phyloP scores from a whole-genome alignment of 2,113 vertebrate genomes.

The Coptodon rendalli region DNA sequence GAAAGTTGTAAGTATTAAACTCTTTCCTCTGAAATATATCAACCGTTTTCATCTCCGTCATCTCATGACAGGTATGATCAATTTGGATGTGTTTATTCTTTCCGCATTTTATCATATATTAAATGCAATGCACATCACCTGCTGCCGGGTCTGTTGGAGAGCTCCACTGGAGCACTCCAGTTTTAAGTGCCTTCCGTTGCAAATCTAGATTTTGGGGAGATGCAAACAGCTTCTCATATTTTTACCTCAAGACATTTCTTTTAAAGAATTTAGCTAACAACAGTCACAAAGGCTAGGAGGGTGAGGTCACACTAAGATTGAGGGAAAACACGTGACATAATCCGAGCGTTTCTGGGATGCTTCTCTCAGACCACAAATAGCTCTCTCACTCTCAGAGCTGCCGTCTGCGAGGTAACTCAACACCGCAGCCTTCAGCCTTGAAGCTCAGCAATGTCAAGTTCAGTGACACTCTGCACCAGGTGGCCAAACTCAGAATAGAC shows the following conservation, averaged over 20 bases:
- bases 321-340: not conserved
- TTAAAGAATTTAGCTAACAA: not conserved
- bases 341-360: not conserved
- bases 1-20: slow-evolving; percentile 40
- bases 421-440: not conserved
- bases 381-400: not conserved
- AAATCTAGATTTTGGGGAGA: not conserved
- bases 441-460: slow-evolving; percentile 3
- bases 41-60: not conserved
- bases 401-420: not conserved
- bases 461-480: slow-evolving; percentile 45
- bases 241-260: not conserved
- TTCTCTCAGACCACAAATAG: not conserved
- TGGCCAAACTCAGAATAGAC: slow-evolving; percentile 61
- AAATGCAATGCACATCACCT: not conserved
- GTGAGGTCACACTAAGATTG: not conserved
- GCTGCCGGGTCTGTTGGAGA: not conserved
- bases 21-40: slow-evolving; percentile 2
- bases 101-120: not conserved
- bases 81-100: not conserved
- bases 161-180: not conserved
- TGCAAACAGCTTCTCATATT: not conserved
- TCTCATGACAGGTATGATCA: not conserved
- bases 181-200: not conserved
- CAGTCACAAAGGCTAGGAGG: not conserved